Base-by-base conservation (phyloP, 2,888 invertebrate species). In the Tholera decimalis region DNA sequence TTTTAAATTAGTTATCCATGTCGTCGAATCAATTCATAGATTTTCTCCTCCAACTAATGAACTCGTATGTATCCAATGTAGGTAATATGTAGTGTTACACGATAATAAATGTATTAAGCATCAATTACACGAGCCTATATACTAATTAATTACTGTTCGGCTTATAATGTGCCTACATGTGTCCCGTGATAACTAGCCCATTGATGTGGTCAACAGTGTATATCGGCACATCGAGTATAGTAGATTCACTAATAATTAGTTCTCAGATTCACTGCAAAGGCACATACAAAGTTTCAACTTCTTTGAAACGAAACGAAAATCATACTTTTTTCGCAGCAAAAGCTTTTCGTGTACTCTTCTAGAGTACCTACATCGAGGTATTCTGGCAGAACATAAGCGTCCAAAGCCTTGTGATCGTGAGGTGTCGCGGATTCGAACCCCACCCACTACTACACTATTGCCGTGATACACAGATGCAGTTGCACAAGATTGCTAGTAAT, bases 111-210 rank as follows among this genome's bases (percentile, higher is more conserved):
- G 68, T 78, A 66, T 65, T 51, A 60, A 30, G 15, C 63, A 54
- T 72, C 64, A 72, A 62, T 75, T 73, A 62, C 60, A 41, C 20
- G 15, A 43, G 46, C 41, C 46, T 55, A 59, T 46, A 47, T 55
- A 64, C 49, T 70, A 49, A 79, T 70, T 76, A 79, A 79, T 79
- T 73, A 67, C 64, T 22, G 37, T 8, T n/a, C 50, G 44, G 46
- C 54, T 54, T 65, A 55, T 69, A 55, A 66, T 66, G 39, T 60
- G 57, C 35, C 41, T 61, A 41, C 22, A 18, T 33, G 41, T 39
- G 33, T 67, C 37, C 50, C 28, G 35, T 56, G 55, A 68, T 65
- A 47, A 67, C 65, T 77, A 76, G 73, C 43, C 50, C 47, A 70
- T 70, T 73, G 67, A n/a, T 70, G 56, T 68, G 55, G 26, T 43